Percentiles rank a stretch among this genome's conserved stretches.
These are phyloP conservation scores for Betta splendens DNA, from an alignment of 2,797 vertebrate species.

Conservation along the genomic window DNA sequence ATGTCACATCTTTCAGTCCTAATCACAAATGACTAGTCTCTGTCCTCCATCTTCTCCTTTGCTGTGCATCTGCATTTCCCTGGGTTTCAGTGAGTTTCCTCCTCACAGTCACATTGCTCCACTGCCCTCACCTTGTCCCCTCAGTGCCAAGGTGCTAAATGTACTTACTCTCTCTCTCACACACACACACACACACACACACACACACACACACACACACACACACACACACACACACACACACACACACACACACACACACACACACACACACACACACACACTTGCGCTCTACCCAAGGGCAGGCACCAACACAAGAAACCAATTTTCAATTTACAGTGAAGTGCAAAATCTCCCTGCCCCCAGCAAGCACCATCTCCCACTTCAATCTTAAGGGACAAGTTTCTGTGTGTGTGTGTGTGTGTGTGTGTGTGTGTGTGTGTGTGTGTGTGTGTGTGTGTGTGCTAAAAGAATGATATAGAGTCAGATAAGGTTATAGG, in stretches of 20 bases:
- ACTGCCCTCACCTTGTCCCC: constrained; percentile 55
- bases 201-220: constrained; percentile 20
- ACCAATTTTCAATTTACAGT: constrained; percentile 82
- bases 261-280: constrained; percentile 18
- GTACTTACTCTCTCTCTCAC: constrained; percentile 40
- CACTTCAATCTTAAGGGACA: constrained; percentile 51
- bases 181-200: constrained; percentile 16
- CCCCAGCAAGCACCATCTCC: constrained; percentile 65
- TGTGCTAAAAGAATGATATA: constrained; percentile 16
- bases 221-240: constrained; percentile 21
- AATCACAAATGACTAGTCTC: constrained; percentile 8
- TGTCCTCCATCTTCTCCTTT: neutral
- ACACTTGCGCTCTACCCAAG: constrained; percentile 47
- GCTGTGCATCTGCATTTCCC: constrained; percentile 13
- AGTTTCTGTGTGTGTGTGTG: too few species aligned
- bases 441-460: constrained; percentile 28
- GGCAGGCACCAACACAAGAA: constrained; percentile 73
- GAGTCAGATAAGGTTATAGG: constrained; percentile 17
- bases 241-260: too few species aligned
- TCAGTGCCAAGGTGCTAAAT: constrained; percentile 61
- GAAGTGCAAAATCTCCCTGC: constrained; percentile 80
- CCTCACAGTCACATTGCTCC: constrained; percentile 27
- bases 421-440: constrained; percentile 37
- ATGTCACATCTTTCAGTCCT: neutral
- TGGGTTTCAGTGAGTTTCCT: constrained; percentile 19